Base-by-base conservation (phyloP, 2,888 invertebrate genomes). In the Sphecodes monilicornis region DNA sequence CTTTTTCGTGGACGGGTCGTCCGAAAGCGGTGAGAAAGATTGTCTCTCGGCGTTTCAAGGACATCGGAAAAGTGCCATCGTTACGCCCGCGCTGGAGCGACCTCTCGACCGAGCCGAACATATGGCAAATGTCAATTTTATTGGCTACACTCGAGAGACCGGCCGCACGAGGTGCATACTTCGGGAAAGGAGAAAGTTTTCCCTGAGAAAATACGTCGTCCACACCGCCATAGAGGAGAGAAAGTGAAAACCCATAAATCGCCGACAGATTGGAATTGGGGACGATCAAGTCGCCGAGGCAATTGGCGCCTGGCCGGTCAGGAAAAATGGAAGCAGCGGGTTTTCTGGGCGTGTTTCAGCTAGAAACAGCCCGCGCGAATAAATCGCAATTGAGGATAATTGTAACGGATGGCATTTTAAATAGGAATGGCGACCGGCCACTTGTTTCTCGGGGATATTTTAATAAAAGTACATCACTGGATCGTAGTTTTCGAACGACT, bases 401-500 rank as follows among this genome's bases (percentile, higher is more conserved):
- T 50, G 72, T 50, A 57, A 36, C 36, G 39, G 74, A 18, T 54
- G 66, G 66, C 66, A 22, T 66, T 66, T 66, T 66, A 66, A 66
- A 66, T 66, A 66, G 66, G 66, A 66, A 66, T 66, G 66, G 66
- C 66, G 66, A 66, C 66, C 66, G 22, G 66, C 66, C 66, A 66
- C 66, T 66, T 66, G 66, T 36, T 32, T 36, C 36, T 36, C 66
- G 11, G 66, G 18, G 16, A 36, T 36, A 66, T 22, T 66, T 66
- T 66, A 66, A 66, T 66, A 36, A 66, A 66, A 36, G 22, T 68
- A 26, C 39, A 36, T 13, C 10, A 54, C 22, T 46, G 70, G 36
- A 68, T 43, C 18, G 72, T 80, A 68, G 69, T 22, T 70, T 75
- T 29, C 71, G 57, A 60, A 68, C 22, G 16, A 32, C n/a, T 11